Conservation (phyloP, 2,888 invertebrate species). For the Scaptodrosophila latifasciaeformis region DNA sequence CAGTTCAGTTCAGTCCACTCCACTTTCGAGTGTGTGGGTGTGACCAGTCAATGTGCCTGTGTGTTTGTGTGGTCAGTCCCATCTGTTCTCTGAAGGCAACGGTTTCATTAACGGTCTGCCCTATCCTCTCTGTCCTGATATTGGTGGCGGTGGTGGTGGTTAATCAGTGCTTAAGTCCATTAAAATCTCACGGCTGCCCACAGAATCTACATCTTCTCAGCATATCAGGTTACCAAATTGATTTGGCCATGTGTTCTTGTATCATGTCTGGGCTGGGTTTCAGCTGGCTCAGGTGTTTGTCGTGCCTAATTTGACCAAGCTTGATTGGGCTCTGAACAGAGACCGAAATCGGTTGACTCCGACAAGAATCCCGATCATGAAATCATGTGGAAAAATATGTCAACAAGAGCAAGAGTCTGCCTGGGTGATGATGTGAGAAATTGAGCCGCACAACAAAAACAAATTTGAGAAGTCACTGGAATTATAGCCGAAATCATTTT, state of each 20-base stretch:
- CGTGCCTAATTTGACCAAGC: constrained; percentile 39
- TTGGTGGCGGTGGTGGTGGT: background rate
- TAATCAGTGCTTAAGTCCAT: too few relatives aligned
- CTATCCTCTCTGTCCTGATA: background rate
- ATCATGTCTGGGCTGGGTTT: constrained; percentile 32
- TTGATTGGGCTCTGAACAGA: constrained; percentile 33
- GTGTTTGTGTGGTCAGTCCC: constrained; percentile 6
- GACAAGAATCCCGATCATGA: constrained; percentile 28
- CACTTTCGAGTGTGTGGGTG: background rate
- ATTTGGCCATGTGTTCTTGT: constrained; percentile 9
- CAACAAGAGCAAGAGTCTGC: too few relatives aligned
- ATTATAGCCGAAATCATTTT: constrained; percentile 17
- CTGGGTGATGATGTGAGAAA: too few relatives aligned
- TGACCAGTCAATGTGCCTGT: constrained; percentile 24
- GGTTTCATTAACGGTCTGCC: constrained; percentile 35
- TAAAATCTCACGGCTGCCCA: background rate
- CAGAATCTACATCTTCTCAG: constrained; percentile 55
- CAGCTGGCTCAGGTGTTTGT: constrained; percentile 47
- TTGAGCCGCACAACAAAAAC: too few relatives aligned
- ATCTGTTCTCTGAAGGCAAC: constrained; percentile 22
- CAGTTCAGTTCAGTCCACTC: too few relatives aligned
- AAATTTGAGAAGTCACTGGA: too few relatives aligned
- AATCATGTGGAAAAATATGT: constrained; percentile 26
- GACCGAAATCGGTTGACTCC: constrained; percentile 23
- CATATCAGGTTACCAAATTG: constrained; percentile 52